A percentile compares a stretch with the other conserved stretches of the same genome.
Evolutionary conservation across 2,797 vertebrate species (phyloP).

Genomic region (Okamejei kenojei): DNA sequence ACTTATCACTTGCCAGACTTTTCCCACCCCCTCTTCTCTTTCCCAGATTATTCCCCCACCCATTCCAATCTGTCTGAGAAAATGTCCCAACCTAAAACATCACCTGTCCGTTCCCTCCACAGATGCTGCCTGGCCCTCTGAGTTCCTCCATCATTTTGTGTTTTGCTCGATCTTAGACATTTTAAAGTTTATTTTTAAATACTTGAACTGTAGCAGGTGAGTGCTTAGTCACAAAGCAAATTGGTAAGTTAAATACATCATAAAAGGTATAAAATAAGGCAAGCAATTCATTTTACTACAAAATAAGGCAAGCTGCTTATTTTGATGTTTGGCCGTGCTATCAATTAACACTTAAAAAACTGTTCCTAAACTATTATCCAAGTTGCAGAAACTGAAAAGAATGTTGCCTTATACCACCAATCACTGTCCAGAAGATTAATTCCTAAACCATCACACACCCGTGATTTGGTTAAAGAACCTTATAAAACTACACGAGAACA

Average conservation of each 20-base stretch:
- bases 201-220: neutral
- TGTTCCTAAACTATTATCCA: neutral
- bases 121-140: no score
- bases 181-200: neutral
- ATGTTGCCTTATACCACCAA: neutral
- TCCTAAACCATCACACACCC: neutral
- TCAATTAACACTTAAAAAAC: neutral
- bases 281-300: neutral
- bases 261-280: neutral
- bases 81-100: no score
- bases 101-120: no score
- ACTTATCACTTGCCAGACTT: no score
- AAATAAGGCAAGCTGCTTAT: neutral
- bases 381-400: neutral
- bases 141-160: no score
- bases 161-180: neutral
- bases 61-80: no score
- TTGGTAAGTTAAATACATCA: neutral
- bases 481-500: neutral
- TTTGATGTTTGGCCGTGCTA: neutral
- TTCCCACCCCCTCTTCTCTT: no score
- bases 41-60: no score
- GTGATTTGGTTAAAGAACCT: neutral
- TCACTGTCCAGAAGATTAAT: neutral
- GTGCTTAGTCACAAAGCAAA: neutral